Conservation (phyloP, 1,140 invertebrate species). For the Myzus persicae region DNA sequence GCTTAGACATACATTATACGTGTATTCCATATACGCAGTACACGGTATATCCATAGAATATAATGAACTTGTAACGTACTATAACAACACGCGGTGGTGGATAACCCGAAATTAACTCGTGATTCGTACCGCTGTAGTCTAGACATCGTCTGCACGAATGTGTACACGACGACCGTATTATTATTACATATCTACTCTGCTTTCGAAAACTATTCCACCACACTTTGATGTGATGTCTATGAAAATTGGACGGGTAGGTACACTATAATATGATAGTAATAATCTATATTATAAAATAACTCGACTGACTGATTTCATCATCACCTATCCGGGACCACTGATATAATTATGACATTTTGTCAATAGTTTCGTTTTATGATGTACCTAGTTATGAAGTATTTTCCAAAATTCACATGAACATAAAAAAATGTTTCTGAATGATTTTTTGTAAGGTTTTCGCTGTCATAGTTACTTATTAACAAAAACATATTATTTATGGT, state of each 20-base stretch:
- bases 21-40: neutral
- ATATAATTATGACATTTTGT: too few species aligned
- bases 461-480: too few species aligned
- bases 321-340: too few species aligned
- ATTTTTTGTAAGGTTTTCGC: too few species aligned
- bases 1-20: neutral
- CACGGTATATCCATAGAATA: neutral
- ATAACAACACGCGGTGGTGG: neutral
- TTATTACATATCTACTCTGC: neutral
- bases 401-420: too few species aligned
- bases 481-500: too few species aligned
- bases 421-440: too few species aligned
- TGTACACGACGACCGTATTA: neutral
- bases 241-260: neutral
- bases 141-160: neutral
- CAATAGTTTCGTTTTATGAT: too few species aligned
- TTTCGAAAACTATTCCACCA: neutral
- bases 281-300: neutral
- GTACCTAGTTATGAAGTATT: too few species aligned
- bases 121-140: neutral
- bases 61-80: neutral
- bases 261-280: neutral
- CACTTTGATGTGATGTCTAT: neutral
- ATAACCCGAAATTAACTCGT: conserved; percentile 33
- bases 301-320: too few species aligned